phyloP scores from a whole-genome alignment of 2,797 vertebrate genomes.

The Octomys mimax region DNA sequence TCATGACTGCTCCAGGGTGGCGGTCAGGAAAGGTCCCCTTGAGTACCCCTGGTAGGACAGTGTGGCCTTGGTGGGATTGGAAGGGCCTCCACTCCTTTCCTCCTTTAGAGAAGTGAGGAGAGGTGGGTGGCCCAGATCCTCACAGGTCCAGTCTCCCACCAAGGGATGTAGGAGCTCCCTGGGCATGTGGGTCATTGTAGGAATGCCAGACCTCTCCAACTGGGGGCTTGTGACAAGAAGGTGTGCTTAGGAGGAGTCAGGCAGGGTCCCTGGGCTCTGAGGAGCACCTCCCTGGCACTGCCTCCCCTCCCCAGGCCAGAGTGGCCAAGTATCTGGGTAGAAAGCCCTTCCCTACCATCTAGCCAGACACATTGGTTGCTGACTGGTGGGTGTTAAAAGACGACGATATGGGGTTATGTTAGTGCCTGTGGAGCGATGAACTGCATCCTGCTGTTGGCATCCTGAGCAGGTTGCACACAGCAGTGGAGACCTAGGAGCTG shows the following conservation, averaged over 20 bases:
- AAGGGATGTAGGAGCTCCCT: background rate
- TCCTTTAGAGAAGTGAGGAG: background rate
- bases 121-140: background rate
- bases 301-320: background rate
- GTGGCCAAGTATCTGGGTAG: background rate
- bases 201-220: background rate
- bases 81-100: background rate
- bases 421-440: background rate
- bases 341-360: background rate
- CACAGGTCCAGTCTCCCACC: background rate
- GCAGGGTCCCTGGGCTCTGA: background rate
- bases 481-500: background rate
- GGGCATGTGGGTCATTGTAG: rapidly evolving
- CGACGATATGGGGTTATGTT: background rate
- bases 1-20: background rate
- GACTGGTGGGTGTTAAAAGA: background rate
- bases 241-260: background rate
- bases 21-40: background rate
- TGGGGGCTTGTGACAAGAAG: background rate
- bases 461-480: background rate
- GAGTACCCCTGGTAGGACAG: background rate
- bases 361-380: background rate
- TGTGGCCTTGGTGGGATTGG: background rate
- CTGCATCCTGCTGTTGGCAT: background rate
- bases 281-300: background rate